phyloP scores from a whole-genome alignment of 2,888 invertebrate species.

The Tryphoninae sp. region DNA sequence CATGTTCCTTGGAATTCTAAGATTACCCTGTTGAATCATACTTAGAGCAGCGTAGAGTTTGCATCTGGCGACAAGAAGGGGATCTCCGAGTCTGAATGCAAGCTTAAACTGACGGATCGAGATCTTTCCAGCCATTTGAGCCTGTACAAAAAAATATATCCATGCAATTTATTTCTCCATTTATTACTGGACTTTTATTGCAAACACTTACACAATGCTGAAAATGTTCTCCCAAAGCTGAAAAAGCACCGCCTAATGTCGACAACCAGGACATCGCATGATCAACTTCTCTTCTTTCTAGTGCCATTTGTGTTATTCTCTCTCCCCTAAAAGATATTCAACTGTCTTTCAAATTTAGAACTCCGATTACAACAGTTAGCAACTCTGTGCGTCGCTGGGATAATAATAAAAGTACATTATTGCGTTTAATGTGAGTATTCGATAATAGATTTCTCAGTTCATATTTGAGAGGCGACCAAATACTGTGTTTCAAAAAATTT shows the following conservation, averaged over 20 bases:
- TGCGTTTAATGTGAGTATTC: too few relatives aligned
- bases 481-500: too few relatives aligned
- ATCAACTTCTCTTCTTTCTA: conserved; percentile 90
- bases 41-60: conserved; percentile 93
- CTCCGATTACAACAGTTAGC: too few relatives aligned
- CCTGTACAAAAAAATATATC: conserved; percentile 83
- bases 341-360: not conserved
- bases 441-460: too few relatives aligned
- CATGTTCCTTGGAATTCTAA: conserved; percentile 85
- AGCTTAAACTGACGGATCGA: conserved; percentile 92
- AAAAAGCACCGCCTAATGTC: conserved; percentile 97
- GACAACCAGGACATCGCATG: conserved; percentile 96
- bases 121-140: conserved; percentile 93
- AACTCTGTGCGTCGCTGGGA: too few relatives aligned
- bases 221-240: conserved; percentile 95
- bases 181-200: not conserved
- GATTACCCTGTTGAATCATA: conserved; percentile 90
- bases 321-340: conserved; percentile 81
- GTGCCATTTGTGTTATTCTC: conserved; percentile 81
- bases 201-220: conserved; percentile 86
- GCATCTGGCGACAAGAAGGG: conserved; percentile 90
- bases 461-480: too few relatives aligned
- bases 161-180: conserved; percentile 27
- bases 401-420: too few relatives aligned
- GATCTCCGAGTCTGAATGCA: conserved; percentile 91